Evolutionary conservation across 1,140 invertebrate species (phyloP).

Genomic region (Scylla paramamosain): DNA sequence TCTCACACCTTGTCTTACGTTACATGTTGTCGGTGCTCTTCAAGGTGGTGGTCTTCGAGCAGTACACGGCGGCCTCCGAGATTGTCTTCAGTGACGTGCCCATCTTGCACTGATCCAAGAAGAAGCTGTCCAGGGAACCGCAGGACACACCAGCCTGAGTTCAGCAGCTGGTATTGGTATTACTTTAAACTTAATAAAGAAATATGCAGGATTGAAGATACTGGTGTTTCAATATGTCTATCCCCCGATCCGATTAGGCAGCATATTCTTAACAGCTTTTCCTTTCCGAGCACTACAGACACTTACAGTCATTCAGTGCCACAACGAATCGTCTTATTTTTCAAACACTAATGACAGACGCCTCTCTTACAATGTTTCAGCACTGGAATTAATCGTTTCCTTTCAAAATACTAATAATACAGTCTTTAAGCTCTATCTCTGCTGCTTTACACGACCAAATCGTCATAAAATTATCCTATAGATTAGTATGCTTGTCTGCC

Average conservation of each 20-base stretch:
- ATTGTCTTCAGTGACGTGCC: conserved; percentile 59
- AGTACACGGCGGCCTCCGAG: conserved; percentile 40
- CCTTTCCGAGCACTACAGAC: neutral
- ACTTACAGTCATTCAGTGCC: too few species aligned
- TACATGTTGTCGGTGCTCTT: neutral
- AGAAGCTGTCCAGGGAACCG: too few species aligned
- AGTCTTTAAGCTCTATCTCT: too few species aligned
- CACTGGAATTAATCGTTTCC: neutral
- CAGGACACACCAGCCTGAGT: too few species aligned
- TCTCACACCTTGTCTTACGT: too few species aligned
- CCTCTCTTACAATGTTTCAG: neutral
- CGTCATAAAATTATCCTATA: neutral
- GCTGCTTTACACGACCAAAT: neutral
- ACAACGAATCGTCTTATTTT: too few species aligned
- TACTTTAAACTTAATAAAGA: too few species aligned
- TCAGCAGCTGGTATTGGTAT: too few species aligned
- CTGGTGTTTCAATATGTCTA: too few species aligned
- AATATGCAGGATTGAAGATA: too few species aligned
- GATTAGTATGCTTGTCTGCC: neutral
- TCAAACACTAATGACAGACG: neutral
- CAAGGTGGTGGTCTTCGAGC: conserved; percentile 56
- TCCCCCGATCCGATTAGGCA: too few species aligned
- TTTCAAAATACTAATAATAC: neutral
- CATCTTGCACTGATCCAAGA: conserved; percentile 31
- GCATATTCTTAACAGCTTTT: neutral